Evolutionary conservation across 2,888 invertebrate species (phyloP), one percentile per base, ranked within the genome.

Genomic region (Drosophila falleni): DNA sequence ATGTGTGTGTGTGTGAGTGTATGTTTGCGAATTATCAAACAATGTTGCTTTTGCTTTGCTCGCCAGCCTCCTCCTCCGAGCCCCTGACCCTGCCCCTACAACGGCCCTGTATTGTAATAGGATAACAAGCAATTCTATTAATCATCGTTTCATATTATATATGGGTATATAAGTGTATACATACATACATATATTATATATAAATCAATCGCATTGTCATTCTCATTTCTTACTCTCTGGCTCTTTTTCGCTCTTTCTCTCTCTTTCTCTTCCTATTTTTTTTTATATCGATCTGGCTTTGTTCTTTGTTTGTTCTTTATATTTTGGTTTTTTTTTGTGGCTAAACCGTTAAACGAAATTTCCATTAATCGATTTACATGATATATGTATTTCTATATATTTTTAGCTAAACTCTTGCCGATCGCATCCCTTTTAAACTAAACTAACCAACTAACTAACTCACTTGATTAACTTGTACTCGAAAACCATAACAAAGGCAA

Each of bases 341-440:
- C 68, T 73, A 79, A 81, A 71, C 64, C 66, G 61, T 72, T 63
- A 72, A 62, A 61, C 61, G 50, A 70, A 63, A 62, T 39, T n/a
- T 44, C 19, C 61, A 80, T 83, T 87, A 82, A 81, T 78, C 80
- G 77, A 86, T 72, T 67, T 68, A 75, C 74, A 80, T 80, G 65
- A 41, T 74, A 33, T 74, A 66, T 66, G 49, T 71, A 62, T 72
- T 47, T 87, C 75, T 90, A 81, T 90, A 87, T 90, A 89, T 85
- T 90, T 90, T 86, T 91, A 91, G 91, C 82, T 90, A 81, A 87
- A 82, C 83, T 80, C 75, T 90, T 87, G 75, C 90, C 90, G 91
- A 76, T 81, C 80, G 77, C 80, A 64, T 66, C 71, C 77, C 69
- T 74, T 78, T 78, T 73, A 64, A 61, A 74, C 50, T 69, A 74